phyloP scores from a whole-genome alignment of 35 echinoderm and acorn worm genomes.

The Antedon bifida region DNA sequence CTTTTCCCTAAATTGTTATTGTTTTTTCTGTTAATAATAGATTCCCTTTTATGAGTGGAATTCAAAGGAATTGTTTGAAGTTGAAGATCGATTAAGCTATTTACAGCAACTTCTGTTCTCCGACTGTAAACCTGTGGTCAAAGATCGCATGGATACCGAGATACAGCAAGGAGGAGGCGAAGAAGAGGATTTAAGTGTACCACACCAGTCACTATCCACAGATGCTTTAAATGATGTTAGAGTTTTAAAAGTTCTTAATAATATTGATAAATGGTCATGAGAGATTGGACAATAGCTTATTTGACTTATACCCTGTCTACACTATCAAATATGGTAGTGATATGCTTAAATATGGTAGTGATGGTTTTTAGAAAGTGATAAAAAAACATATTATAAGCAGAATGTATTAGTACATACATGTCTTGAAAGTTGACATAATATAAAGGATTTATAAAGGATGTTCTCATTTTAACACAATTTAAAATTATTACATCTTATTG shows the following conservation, averaged over 20 bases:
- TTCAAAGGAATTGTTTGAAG: background rate
- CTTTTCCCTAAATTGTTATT: background rate
- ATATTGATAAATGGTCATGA: background rate
- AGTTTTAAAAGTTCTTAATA: background rate
- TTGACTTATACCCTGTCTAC: no score
- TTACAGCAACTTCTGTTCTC: background rate
- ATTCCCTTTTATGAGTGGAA: background rate
- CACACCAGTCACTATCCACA: background rate
- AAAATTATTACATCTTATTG: no score
- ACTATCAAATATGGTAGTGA: no score
- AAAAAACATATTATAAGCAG: no score
- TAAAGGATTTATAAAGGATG: no score
- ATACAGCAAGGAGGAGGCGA: background rate
- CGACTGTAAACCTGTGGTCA: background rate
- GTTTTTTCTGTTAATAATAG: background rate
- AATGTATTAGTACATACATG: no score
- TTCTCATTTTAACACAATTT: no score
- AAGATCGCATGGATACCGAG: background rate
- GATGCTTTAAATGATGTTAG: background rate
- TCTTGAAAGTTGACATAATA: no score
- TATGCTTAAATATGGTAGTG: no score
- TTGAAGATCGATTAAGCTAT: background rate
- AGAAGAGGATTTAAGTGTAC: background rate
- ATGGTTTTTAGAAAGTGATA: no score
- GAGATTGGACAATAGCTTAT: background rate